Percentiles rank a stretch among this genome's conserved stretches.
Evolutionary conservation across 2,113 vertebrate genomes (phyloP).

Genomic region (Chaetodon auriga): DNA sequence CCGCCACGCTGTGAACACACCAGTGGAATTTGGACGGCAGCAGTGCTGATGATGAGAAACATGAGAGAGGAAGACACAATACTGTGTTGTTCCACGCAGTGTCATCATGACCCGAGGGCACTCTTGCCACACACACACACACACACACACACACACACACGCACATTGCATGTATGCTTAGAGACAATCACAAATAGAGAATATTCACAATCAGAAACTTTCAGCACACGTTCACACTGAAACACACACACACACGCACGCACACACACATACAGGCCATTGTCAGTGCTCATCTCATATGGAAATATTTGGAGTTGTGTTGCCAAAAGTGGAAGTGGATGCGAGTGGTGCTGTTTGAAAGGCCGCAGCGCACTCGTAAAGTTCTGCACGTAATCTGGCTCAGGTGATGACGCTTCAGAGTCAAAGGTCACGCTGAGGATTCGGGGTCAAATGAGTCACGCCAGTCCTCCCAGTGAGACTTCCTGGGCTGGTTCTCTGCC

Average conservation of each 20-base stretch:
- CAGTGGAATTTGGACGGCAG: slow-evolving; percentile 68
- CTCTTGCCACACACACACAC: background rate
- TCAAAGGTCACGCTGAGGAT: slow-evolving; percentile 34
- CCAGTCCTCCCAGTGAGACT: background rate
- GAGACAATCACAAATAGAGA: no score
- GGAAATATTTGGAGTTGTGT: slow-evolving; percentile 65
- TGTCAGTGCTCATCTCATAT: slow-evolving; percentile 48
- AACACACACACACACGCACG: slow-evolving; percentile 17
- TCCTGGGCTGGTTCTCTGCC: background rate
- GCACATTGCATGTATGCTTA: no score
- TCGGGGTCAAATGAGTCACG: slow-evolving; percentile 31
- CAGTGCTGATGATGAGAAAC: slow-evolving; percentile 79
- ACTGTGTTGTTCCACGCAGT: slow-evolving; percentile 67
- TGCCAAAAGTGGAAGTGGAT: slow-evolving; percentile 63
- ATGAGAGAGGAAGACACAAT: slow-evolving; percentile 70
- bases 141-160: background rate
- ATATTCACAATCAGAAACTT: background rate
- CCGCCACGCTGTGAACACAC: slow-evolving; percentile 39
- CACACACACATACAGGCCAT: slow-evolving; percentile 30
- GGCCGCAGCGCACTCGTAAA: slow-evolving; percentile 39
- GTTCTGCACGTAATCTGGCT: slow-evolving; percentile 40
- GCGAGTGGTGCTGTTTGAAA: slow-evolving; percentile 34
- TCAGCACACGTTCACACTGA: slow-evolving; percentile 7
- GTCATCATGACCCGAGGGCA: slow-evolving; percentile 63
- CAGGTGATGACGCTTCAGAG: slow-evolving; percentile 33